These are phyloP conservation scores for Syndactyla subalaris DNA, from an alignment of 2,797 vertebrate species.

Conservation along the genomic window DNA sequence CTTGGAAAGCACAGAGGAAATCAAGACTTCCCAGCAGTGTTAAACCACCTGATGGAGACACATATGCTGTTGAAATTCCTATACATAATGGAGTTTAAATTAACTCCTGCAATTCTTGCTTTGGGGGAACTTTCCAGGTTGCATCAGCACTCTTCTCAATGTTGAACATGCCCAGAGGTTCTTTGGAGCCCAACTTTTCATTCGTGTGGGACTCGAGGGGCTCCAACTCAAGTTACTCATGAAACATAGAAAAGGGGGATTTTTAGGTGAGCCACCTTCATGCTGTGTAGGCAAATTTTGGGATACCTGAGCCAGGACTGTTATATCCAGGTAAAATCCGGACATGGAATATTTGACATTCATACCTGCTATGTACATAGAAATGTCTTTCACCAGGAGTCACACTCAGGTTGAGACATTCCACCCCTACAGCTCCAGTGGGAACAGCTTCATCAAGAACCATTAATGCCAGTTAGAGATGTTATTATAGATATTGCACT, in stretches of 20 bases:
- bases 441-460: not conserved
- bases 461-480: not conserved
- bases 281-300: not conserved
- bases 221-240: not conserved
- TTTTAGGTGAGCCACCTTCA: not conserved
- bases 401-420: not conserved
- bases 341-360: not conserved
- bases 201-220: not conserved
- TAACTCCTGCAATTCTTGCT: not conserved
- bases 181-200: not conserved
- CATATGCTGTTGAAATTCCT: not conserved
- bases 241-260: not conserved
- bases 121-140: not conserved
- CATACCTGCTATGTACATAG: accelerated
- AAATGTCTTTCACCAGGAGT: not conserved
- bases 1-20: not conserved
- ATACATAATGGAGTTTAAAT: not conserved
- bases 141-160: not conserved
- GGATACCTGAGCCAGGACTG: not conserved
- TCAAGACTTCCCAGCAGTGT: not conserved
- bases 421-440: not conserved
- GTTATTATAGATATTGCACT: not conserved
- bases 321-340: not conserved
- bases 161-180: not conserved
- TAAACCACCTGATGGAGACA: not conserved